Percentiles rank a stretch among this genome's conserved stretches.
Conservation (phyloP, 2,888 invertebrate genomes). For the Achlya flavicornis region DNA sequence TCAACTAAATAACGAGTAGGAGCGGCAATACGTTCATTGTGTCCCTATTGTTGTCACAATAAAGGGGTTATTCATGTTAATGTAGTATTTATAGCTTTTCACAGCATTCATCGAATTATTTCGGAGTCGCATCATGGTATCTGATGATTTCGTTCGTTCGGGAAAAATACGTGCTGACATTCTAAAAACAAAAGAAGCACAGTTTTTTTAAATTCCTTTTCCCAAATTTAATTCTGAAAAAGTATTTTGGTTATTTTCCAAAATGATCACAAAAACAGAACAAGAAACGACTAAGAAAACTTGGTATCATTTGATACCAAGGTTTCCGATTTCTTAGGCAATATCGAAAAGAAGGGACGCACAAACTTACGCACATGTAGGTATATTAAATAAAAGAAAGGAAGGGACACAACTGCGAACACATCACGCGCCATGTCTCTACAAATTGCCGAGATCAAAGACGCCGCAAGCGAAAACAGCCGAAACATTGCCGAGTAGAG, state of each 20-base stretch:
- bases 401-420: neutral
- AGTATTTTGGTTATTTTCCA: too few species aligned
- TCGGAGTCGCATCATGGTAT: neutral
- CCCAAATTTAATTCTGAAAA: too few species aligned
- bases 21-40: neutral
- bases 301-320: too few species aligned
- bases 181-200: too few species aligned
- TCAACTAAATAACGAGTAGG: conserved; percentile 3
- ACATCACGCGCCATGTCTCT: neutral
- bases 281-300: too few species aligned
- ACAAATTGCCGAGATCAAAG: conserved; percentile 27
- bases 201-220: too few species aligned
- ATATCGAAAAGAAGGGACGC: too few species aligned
- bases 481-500: conserved; percentile 14
- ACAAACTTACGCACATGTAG: neutral
- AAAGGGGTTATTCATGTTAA: neutral
- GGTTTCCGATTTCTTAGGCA: too few species aligned
- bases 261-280: too few species aligned
- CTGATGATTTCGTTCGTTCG: neutral
- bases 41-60: neutral
- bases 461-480: conserved; percentile 19
- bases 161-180: too few species aligned
- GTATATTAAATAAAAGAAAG: neutral
- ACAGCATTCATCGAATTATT: neutral
- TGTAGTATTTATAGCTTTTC: neutral